Conservation (phyloP, 1,140 invertebrate species). For the Chironomus tepperi region DNA sequence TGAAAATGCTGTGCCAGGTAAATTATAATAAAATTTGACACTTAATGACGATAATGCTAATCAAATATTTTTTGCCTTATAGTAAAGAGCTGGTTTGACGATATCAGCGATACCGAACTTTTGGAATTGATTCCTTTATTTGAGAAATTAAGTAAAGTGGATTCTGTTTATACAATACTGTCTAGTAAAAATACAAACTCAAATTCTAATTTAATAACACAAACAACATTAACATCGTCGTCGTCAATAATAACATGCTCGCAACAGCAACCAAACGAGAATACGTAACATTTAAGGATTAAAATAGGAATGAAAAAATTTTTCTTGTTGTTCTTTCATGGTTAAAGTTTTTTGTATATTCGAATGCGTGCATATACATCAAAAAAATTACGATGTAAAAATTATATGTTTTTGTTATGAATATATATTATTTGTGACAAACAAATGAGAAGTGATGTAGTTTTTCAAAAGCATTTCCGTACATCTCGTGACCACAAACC, state of each 20-base stretch:
- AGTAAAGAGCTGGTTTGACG: slow-evolving; percentile 96
- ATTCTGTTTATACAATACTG: slow-evolving; percentile 87
- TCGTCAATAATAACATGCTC: neutral
- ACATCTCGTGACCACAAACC: too few species aligned
- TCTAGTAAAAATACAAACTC: slow-evolving; percentile 65
- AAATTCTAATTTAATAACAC: slow-evolving; percentile 17
- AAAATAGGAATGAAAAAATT: neutral
- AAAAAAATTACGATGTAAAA: too few species aligned
- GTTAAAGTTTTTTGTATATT: slow-evolving; percentile 11
- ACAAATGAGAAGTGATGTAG: too few species aligned
- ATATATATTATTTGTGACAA: too few species aligned
- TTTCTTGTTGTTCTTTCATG: neutral
- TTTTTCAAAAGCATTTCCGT: too few species aligned
- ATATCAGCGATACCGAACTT: slow-evolving; percentile 90
- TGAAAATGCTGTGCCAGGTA: slow-evolving; percentile 81
- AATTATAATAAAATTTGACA: neutral
- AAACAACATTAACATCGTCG: slow-evolving; percentile 11
- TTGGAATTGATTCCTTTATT: slow-evolving; percentile 93
- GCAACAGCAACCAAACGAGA: neutral
- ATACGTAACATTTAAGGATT: slow-evolving; percentile 22
- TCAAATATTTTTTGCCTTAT: slow-evolving; percentile 84
- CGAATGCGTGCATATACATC: neutral
- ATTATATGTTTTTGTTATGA: too few species aligned
- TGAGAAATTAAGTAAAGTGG: slow-evolving; percentile 87
- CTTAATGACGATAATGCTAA: too few species aligned